These are phyloP conservation scores for Ypsolopha scabrella DNA, from an alignment of 2,888 invertebrate genomes.

Conservation along the genomic window DNA sequence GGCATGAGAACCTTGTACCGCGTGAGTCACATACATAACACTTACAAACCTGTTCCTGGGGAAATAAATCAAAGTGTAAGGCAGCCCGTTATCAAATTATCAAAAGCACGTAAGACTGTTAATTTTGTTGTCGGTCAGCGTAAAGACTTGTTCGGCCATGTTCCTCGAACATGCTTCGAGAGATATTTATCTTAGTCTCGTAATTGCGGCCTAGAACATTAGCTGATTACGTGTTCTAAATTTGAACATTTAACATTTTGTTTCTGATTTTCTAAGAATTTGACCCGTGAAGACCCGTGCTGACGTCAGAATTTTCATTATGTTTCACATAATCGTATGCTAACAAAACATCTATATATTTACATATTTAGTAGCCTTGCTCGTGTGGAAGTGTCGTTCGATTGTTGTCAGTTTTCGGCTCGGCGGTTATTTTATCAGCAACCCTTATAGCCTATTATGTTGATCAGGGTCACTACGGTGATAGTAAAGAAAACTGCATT, in stretches of 20 bases:
- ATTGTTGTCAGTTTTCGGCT: no score
- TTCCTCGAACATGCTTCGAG: constrained; percentile 48
- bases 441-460: no score
- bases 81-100: constrained; percentile 64
- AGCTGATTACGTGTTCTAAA: constrained; percentile 21
- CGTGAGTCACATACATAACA: constrained; percentile 29
- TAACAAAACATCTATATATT: no score
- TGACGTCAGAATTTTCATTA: no score
- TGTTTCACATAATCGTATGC: no score
- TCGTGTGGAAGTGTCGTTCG: no score
- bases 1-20: constrained; percentile 42
- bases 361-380: no score
- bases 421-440: no score
- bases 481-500: no score
- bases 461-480: no score
- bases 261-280: no score
- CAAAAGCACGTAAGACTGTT: constrained; percentile 62
- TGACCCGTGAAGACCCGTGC: no score
- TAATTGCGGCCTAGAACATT: constrained; percentile 61
- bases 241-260: constrained; percentile 6
- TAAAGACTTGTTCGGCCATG: constrained; percentile 59
- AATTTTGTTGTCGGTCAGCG: constrained; percentile 60
- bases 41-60: constrained; percentile 27
- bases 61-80: constrained; percentile 55
- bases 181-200: constrained; percentile 44